Conservation (phyloP, 2,888 invertebrate species). For the Terebella lapidaria region DNA sequence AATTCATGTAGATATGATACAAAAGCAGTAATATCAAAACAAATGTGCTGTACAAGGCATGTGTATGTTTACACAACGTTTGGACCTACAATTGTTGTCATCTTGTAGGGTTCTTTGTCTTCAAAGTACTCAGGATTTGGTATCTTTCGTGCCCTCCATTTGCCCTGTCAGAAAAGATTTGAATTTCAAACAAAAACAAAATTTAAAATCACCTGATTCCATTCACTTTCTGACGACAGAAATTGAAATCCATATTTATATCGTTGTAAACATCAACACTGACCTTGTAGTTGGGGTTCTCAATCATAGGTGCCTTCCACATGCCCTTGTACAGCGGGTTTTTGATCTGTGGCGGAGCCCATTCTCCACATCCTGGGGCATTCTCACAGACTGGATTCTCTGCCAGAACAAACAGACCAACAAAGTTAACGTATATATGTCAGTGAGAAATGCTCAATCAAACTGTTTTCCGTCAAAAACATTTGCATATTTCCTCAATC, state of each 20-base stretch:
- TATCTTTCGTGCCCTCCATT: constrained; percentile 66
- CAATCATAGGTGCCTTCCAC: constrained; percentile 71
- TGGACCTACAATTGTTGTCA: constrained; percentile 24
- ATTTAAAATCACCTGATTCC: too few species aligned
- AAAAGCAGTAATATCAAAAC: too few species aligned
- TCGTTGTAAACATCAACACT: not conserved
- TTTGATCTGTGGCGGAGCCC: constrained; percentile 76
- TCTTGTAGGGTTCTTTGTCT: constrained; percentile 70
- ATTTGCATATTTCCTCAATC: not conserved
- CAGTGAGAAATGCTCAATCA: too few species aligned
- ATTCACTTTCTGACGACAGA: too few species aligned
- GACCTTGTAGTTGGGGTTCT: constrained; percentile 58
- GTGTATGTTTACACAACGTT: too few species aligned
- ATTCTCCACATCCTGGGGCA: constrained; percentile 84
- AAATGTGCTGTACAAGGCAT: too few species aligned
- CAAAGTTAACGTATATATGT: too few species aligned
- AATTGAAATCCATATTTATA: not conserved
- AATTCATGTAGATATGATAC: too few species aligned
- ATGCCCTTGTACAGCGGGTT: constrained; percentile 94
- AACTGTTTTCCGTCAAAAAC: not conserved
- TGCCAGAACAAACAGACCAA: too few species aligned
- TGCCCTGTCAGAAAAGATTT: too few species aligned
- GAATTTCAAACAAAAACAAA: too few species aligned
- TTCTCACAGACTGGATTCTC: constrained; percentile 80
- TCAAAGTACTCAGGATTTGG: constrained; percentile 89